Percentiles rank a stretch among this genome's conserved stretches.
These are phyloP conservation scores for Romanogobio albipinnatus DNA, from an alignment of 2,113 vertebrate genomes.

Conservation along the genomic window DNA sequence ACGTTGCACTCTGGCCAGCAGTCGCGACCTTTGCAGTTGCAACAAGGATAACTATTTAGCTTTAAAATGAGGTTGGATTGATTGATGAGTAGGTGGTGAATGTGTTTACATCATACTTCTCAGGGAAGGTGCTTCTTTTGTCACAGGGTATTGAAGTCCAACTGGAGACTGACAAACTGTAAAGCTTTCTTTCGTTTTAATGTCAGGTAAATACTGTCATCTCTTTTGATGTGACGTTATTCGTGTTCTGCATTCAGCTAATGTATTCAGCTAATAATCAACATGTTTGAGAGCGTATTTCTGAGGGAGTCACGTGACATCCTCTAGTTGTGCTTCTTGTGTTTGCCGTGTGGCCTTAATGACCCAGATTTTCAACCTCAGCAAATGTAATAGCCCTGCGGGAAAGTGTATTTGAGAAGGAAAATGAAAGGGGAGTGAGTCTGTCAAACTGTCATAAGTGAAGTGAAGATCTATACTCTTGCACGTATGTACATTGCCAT, in stretches of 20 bases:
- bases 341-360: not conserved
- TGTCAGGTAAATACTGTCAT: conserved; percentile 7
- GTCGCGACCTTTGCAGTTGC: not conserved
- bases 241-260: too few species aligned
- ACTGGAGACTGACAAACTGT: conserved; percentile 50
- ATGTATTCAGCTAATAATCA: not conserved
- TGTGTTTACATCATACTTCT: conserved; percentile 24
- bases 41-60: not conserved
- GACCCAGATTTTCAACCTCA: conserved; percentile 9
- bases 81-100: not conserved
- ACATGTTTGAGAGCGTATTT: not conserved
- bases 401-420: not conserved
- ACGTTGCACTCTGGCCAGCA: not conserved
- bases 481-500: not conserved
- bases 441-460: not conserved
- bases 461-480: not conserved
- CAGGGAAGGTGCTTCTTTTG: conserved; percentile 45
- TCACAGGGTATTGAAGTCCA: conserved; percentile 38
- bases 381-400: not conserved
- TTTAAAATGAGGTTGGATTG: conserved; percentile 1
- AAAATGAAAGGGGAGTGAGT: not conserved
- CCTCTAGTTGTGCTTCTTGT: conserved; percentile 13
- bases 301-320: not conserved
- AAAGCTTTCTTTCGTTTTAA: conserved; percentile 29
- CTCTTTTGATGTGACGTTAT: conserved; percentile 11